Conservation (phyloP, 2,888 invertebrate genomes). For the Ichneumon xanthorius region DNA sequence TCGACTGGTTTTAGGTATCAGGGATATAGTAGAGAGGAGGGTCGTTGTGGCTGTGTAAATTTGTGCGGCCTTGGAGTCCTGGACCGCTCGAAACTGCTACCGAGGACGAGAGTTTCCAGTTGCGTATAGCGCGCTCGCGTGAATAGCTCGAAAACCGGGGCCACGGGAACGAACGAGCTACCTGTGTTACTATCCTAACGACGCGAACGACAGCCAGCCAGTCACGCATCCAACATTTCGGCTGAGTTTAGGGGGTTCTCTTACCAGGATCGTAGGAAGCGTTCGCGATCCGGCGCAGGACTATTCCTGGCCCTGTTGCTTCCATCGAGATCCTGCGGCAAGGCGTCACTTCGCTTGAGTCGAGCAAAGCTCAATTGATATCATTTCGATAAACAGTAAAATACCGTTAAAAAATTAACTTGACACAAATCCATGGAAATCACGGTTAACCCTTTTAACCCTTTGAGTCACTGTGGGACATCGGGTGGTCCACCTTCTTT, state of each 20-base stretch:
- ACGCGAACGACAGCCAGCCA: slow-evolving; percentile 31
- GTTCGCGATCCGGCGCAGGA: slow-evolving; percentile 25
- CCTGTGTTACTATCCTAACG: slow-evolving; percentile 27
- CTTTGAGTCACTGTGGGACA: too few species aligned
- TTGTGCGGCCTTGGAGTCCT: slow-evolving; percentile 27
- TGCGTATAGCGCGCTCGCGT: slow-evolving; percentile 10
- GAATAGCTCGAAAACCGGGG: not conserved
- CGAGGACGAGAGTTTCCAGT: slow-evolving; percentile 21
- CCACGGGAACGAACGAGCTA: slow-evolving; percentile 14
- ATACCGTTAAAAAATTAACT: too few species aligned
- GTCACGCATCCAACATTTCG: slow-evolving; percentile 76
- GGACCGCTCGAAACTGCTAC: slow-evolving; percentile 16
- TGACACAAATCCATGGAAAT: too few species aligned
- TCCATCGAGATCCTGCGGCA: slow-evolving; percentile 28
- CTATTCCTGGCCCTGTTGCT: slow-evolving; percentile 24
- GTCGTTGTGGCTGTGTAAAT: slow-evolving; percentile 8
- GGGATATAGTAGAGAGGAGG: slow-evolving; percentile 71
- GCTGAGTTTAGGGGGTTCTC: slow-evolving; percentile 79
- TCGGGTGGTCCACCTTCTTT: too few species aligned
- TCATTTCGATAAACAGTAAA: too few species aligned
- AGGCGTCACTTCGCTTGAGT: not conserved
- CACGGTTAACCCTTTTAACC: too few species aligned
- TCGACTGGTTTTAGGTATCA: slow-evolving; percentile 78
- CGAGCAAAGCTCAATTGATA: too few species aligned
- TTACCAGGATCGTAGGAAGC: slow-evolving; percentile 76